phyloP scores from a whole-genome alignment of 2,113 vertebrate genomes.

The Miniopterus natalensis region DNA sequence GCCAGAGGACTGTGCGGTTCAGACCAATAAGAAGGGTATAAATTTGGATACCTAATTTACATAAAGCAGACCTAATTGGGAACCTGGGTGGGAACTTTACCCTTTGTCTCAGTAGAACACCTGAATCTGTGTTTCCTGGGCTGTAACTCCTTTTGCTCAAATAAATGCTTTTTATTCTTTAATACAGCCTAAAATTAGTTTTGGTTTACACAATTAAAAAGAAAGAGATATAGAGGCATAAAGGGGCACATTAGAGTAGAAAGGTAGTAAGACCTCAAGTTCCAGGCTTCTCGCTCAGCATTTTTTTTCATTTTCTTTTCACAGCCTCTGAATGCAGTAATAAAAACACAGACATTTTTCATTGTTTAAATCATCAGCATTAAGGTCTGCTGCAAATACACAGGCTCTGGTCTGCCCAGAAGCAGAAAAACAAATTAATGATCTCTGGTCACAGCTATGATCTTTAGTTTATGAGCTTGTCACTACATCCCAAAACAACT shows the following conservation, averaged over 20 bases:
- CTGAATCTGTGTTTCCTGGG: background rate
- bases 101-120: background rate
- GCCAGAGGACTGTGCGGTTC: background rate
- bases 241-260: background rate
- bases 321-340: background rate
- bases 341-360: background rate
- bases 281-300: background rate
- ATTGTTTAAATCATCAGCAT: background rate
- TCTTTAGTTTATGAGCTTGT: constrained; percentile 41
- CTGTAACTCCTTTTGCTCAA: background rate
- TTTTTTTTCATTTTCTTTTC: background rate
- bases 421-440: constrained; percentile 52
- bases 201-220: background rate
- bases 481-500: constrained; percentile 40
- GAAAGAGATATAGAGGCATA: background rate
- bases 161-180: background rate
- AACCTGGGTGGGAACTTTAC: background rate
- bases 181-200: background rate
- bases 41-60: background rate
- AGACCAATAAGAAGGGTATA: background rate
- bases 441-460: background rate
- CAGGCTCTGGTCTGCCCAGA: background rate
- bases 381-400: constrained; percentile 9
- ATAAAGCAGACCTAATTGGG: background rate
- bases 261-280: background rate